Conservation (phyloP, 2,888 invertebrate species). For the Tetheella fluctuosa region DNA sequence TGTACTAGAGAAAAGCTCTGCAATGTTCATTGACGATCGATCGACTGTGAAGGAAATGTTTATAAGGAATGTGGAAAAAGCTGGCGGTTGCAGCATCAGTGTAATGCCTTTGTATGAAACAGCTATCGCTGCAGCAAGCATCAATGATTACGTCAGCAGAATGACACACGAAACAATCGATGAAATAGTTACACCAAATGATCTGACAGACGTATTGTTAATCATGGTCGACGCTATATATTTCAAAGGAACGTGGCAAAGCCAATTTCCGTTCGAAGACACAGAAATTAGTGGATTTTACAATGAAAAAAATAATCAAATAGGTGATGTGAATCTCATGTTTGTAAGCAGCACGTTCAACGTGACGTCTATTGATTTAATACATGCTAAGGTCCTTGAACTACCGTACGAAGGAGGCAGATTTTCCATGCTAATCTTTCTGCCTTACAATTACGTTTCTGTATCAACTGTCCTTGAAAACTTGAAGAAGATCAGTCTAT, state of each 20-base stretch:
- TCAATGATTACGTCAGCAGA: slow-evolving; percentile 60
- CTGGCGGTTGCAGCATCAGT: slow-evolving; percentile 50
- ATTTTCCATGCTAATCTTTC: slow-evolving; percentile 86
- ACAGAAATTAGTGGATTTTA: slow-evolving; percentile 62
- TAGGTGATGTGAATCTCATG: slow-evolving; percentile 70
- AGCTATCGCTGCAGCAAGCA: slow-evolving; percentile 43
- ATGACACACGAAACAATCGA: slow-evolving; percentile 63
- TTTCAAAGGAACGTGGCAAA: slow-evolving; percentile 69
- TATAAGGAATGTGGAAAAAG: slow-evolving; percentile 33
- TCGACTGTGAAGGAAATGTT: slow-evolving; percentile 48
- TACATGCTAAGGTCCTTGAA: slow-evolving; percentile 61
- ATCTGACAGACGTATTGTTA: slow-evolving; percentile 50
- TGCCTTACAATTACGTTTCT: slow-evolving; percentile 79
- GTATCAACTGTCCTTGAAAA: slow-evolving; percentile 73
- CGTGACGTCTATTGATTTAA: slow-evolving; percentile 33
- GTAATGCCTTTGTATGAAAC: slow-evolving; percentile 50
- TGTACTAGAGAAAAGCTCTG: slow-evolving; percentile 56
- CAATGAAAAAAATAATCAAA: slow-evolving; percentile 47
- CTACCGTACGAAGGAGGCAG: slow-evolving; percentile 66
- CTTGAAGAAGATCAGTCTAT: slow-evolving; percentile 72
- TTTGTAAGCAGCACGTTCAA: slow-evolving; percentile 47
- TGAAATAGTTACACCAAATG: slow-evolving; percentile 58
- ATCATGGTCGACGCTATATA: slow-evolving; percentile 67
- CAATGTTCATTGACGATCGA: slow-evolving; percentile 55
- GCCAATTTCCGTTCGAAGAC: slow-evolving; percentile 49